These are phyloP conservation scores for Papilio helenus DNA, from an alignment of 1,140 invertebrate species.

Conservation along the genomic window DNA sequence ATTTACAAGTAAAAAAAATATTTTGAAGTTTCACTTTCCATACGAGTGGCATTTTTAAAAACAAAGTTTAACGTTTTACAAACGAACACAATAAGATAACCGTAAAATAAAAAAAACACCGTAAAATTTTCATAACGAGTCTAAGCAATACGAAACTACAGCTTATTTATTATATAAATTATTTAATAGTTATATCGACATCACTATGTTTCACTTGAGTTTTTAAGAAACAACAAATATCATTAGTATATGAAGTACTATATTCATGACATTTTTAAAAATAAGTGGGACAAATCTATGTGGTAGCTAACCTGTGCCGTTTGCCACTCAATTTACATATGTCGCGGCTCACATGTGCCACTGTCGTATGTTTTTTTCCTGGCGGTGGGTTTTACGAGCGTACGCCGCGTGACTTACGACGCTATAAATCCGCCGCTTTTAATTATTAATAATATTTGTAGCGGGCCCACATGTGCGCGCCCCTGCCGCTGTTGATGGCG, in stretches of 20 bases:
- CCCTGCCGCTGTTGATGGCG: background rate
- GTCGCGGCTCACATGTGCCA: constrained; percentile 42
- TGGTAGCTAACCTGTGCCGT: background rate
- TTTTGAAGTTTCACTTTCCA: too few relatives aligned
- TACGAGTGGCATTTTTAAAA: too few relatives aligned
- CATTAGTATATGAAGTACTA: too few relatives aligned
- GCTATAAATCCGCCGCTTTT: constrained; percentile 46
- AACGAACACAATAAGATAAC: too few relatives aligned
- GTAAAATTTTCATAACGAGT: too few relatives aligned
- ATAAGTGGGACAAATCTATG: background rate
- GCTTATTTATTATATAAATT: too few relatives aligned
- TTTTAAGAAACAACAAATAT: too few relatives aligned
- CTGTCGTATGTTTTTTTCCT: constrained; percentile 34
- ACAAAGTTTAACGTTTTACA: too few relatives aligned
- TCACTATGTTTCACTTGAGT: too few relatives aligned
- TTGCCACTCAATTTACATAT: constrained; percentile 34
- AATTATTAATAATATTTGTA: constrained; percentile 48
- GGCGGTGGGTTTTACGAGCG: constrained; percentile 43
- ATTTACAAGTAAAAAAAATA: background rate
- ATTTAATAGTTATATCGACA: too few relatives aligned
- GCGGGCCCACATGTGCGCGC: constrained; percentile 39
- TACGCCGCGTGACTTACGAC: constrained; percentile 45
- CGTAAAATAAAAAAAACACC: too few relatives aligned
- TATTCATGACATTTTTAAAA: background rate
- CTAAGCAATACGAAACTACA: too few relatives aligned